Conservation (phyloP, 2,113 vertebrate species). For the Entelurus aequoreus region DNA sequence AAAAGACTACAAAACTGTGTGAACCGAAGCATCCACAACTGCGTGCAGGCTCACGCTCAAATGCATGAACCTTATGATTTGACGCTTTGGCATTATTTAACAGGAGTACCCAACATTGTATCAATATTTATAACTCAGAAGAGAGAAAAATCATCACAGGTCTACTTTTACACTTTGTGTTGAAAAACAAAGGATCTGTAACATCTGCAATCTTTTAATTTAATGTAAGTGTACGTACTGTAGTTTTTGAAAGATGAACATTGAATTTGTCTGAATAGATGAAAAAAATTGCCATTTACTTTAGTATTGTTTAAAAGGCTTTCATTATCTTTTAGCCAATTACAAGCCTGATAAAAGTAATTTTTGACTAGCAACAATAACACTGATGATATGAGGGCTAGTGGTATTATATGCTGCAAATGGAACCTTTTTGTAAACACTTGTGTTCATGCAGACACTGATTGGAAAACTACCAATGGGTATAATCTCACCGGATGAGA, state of each 20-base stretch:
- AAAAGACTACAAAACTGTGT: no score
- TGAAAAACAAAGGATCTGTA: background rate
- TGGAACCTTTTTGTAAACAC: background rate
- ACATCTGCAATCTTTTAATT: no score
- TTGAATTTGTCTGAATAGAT: background rate
- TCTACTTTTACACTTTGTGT: background rate
- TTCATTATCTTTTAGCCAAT: background rate
- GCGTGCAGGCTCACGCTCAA: no score
- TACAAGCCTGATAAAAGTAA: background rate
- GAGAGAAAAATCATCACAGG: no score
- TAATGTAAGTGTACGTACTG: background rate
- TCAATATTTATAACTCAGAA: no score
- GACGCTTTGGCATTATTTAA: no score
- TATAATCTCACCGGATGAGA: slow-evolving; percentile 68
- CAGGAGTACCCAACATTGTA: no score
- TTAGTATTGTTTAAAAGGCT: background rate
- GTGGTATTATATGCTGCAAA: background rate
- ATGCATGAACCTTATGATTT: no score
- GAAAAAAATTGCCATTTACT: background rate
- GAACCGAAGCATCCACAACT: no score
- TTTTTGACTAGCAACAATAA: background rate
- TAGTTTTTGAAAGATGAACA: background rate
- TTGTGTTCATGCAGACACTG: background rate
- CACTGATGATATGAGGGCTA: background rate
- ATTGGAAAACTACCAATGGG: background rate